Percentiles rank a stretch among this genome's conserved stretches.
These are phyloP conservation scores for Ectemnius continuus DNA, from an alignment of 2,888 invertebrate species.

Conservation along the genomic window DNA sequence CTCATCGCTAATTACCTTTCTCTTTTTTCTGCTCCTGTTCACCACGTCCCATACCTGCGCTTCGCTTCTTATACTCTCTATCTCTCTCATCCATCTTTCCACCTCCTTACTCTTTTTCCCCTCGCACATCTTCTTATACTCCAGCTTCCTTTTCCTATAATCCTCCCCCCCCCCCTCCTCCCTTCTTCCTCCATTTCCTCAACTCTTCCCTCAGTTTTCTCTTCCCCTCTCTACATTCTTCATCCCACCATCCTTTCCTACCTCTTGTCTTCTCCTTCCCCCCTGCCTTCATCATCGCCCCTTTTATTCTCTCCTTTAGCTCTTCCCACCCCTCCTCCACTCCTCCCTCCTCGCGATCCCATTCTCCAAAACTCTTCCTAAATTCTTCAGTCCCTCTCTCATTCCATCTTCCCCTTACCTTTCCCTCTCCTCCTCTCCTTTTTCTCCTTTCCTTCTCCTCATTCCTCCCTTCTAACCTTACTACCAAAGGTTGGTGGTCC, in stretches of 20 bases:
- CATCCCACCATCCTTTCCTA: constrained; percentile 10
- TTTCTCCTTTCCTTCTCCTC: constrained; percentile 4
- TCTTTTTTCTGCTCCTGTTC: not conserved
- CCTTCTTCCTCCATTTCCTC: constrained; percentile 33
- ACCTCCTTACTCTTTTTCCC: not conserved
- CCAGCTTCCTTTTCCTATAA: constrained; percentile 4
- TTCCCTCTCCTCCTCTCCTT: no score
- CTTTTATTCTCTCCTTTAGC: not conserved
- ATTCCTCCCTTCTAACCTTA: no score
- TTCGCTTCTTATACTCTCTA: not conserved
- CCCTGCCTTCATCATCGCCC: not conserved
- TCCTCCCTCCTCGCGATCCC: not conserved
- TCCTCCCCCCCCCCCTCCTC: constrained; percentile 26
- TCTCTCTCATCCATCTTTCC: not conserved
- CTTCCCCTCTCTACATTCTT: no score
- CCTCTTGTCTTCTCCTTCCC: constrained; percentile 5
- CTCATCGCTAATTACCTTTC: not conserved
- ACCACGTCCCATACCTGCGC: not conserved
- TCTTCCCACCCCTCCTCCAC: not conserved
- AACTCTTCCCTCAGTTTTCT: not conserved
- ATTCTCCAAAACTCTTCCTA: not conserved
- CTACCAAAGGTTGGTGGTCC: no score
- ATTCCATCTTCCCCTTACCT: not conserved
- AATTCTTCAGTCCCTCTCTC: constrained; percentile 5
- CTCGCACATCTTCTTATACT: constrained; percentile 16